These are phyloP conservation scores for Amorpha juglandis DNA, from an alignment of 2,888 invertebrate species.

Conservation along the genomic window DNA sequence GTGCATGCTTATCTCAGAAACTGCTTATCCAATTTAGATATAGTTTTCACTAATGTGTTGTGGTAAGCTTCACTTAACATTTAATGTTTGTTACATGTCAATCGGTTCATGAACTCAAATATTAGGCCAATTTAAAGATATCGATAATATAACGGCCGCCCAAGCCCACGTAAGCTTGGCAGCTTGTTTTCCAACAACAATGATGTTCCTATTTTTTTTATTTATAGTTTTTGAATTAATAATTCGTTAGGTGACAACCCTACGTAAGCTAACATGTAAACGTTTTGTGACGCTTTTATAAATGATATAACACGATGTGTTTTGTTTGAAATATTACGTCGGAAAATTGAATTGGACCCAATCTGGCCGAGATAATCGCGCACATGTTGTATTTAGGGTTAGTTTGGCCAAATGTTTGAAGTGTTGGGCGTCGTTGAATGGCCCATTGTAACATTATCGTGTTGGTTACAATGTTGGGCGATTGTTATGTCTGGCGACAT, in stretches of 20 bases:
- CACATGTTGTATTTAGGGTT: constrained; percentile 59
- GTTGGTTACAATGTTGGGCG: constrained; percentile 42
- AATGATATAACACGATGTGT: constrained; percentile 77
- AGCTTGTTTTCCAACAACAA: too few species aligned
- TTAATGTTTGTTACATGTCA: too few species aligned
- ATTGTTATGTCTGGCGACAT: constrained; percentile 47
- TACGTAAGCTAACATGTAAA: constrained; percentile 56
- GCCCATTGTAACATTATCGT: constrained; percentile 40
- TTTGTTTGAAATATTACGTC: constrained; percentile 79
- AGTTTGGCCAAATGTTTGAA: constrained; percentile 43
- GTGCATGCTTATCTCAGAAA: too few species aligned
- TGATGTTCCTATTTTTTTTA: too few species aligned
- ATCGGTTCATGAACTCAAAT: too few species aligned
- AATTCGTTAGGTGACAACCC: constrained; percentile 49
- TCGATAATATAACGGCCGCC: too few species aligned
- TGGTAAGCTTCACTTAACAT: too few species aligned
- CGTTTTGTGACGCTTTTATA: constrained; percentile 76
- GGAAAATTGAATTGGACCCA: constrained; percentile 79
- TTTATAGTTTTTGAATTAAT: not conserved
- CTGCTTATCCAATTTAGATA: too few species aligned
- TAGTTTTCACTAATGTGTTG: too few species aligned
- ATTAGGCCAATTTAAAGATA: too few species aligned
- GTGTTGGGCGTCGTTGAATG: constrained; percentile 32
- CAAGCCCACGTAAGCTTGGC: too few species aligned
- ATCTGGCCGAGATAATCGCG: constrained; percentile 61